Evolutionary conservation across 2,888 invertebrate species (phyloP).

Genomic region (Eilema sororculum): DNA sequence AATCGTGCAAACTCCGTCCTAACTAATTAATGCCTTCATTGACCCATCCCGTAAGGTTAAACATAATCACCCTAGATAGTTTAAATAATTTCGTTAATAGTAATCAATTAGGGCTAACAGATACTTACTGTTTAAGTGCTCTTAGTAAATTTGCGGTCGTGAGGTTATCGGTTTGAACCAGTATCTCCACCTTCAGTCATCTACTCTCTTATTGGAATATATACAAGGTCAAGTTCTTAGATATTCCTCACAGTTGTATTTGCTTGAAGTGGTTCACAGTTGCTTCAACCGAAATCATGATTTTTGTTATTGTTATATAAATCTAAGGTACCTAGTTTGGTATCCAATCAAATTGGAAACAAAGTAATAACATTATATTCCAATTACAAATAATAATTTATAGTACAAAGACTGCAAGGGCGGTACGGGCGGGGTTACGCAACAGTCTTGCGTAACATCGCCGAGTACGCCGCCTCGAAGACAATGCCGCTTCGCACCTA

Average conservation of each 20-base stretch:
- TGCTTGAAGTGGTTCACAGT: background rate
- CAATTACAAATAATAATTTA: background rate
- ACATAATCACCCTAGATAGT: background rate
- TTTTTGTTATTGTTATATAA: conserved; percentile 6
- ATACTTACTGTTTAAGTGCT: too few species aligned
- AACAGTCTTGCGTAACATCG: conserved; percentile 54
- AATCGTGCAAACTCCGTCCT: background rate
- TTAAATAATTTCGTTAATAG: background rate
- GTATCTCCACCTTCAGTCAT: background rate
- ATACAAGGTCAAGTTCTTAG: background rate
- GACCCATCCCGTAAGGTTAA: background rate
- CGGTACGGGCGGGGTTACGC: conserved; percentile 51
- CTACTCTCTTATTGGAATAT: background rate
- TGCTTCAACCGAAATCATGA: background rate
- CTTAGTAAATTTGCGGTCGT: background rate
- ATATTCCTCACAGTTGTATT: background rate
- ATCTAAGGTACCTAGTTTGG: background rate
- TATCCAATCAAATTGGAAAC: background rate
- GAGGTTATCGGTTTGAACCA: background rate
- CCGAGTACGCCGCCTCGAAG: conserved; percentile 16
- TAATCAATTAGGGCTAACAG: background rate
- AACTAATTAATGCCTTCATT: background rate
- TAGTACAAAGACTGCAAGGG: conserved; percentile 36
- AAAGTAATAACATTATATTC: background rate
- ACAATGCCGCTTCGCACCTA: conserved; percentile 33